Conservation (phyloP, 2,797 vertebrate species). For the Coluber constrictor region DNA sequence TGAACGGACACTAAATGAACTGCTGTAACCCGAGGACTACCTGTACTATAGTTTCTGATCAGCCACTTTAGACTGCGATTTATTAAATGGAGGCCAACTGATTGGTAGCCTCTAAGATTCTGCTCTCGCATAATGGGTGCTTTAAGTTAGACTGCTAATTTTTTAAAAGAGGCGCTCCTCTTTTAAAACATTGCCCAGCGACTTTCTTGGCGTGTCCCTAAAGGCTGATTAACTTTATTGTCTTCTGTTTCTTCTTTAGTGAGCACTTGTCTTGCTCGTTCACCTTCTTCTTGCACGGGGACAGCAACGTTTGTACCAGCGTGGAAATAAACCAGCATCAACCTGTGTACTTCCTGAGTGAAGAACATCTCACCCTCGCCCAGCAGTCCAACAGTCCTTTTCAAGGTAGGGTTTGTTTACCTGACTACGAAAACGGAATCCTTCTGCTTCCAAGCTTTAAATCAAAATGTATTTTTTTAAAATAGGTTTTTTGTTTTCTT, state of each 20-base stretch:
- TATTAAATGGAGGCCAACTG: background rate
- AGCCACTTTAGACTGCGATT: background rate
- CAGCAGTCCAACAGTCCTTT: constrained; percentile 94
- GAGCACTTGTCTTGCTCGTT: constrained; percentile 98
- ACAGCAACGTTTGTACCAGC: constrained; percentile 98
- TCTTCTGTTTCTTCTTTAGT: constrained; percentile 66
- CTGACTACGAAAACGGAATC: background rate
- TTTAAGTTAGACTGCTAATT: background rate
- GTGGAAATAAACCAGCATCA: constrained; percentile 99
- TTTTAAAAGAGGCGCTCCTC: background rate
- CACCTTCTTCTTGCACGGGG: constrained; percentile 97
- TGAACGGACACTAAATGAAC: no score
- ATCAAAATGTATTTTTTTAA: background rate
- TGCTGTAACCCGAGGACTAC: no score
- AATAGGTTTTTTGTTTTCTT: no score
- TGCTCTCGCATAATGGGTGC: background rate
- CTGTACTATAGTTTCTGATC: background rate
- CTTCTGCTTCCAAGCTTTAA: background rate
- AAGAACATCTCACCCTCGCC: constrained; percentile 91
- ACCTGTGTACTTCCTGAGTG: constrained; percentile 92
- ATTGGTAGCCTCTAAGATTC: background rate
- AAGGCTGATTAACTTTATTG: background rate
- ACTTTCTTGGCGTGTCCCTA: background rate
- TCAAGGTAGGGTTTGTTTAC: constrained; percentile 80
- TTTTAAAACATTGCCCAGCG: background rate